Evolutionary conservation across 2,888 invertebrate genomes (phyloP), one percentile per base, ranked within the genome.

Genomic region (Morpho helenor): DNA sequence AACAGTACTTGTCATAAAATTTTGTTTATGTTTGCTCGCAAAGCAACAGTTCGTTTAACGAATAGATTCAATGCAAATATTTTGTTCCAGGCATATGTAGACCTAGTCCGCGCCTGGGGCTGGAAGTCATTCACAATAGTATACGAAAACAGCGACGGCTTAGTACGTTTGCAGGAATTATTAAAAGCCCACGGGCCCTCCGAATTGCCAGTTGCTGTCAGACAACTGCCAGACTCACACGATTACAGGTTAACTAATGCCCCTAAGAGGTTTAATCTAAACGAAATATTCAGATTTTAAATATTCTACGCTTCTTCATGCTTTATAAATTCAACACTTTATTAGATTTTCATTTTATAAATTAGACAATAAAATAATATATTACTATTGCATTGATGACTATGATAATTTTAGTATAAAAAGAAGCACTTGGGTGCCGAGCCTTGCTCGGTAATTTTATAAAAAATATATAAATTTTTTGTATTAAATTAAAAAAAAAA

Each of bases 121-220:
- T 99, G 98, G 98, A 96, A 95, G 80, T 95, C 96, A n/a, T 98
- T 98, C 79, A 98, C 98, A 39, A 97, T 99, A 71, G 96, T 99
- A 69, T 99, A 98, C 84, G 98, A 99, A 86, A 97, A 96, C 85
- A 97, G 98, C 82, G 98, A 98, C 78, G 98, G 97, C 2, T 87
- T 97, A 71, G 96, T 97, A 53, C 92, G 97, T 48, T 91, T 97
- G 23, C 97, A 97, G 80, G 97, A 97, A 79, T 90, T 97, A 61
- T 92, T 98, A 52, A 97, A 97, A 85, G 96, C 96, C 3, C 96
- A 96, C 70, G 96, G 96, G 31, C 96, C 96, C 8, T 95, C 95
- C 47, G 95, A 96, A 71, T 93, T 95, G 78, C 96, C 96, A 9
- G 96, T 97, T 58, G 94, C 96, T 2, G 96, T 97, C 9, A 91